Evolutionary conservation across 2,113 vertebrate genomes (phyloP), one percentile per base, ranked within the genome.

Genomic region (Rhinogobius similis): DNA sequence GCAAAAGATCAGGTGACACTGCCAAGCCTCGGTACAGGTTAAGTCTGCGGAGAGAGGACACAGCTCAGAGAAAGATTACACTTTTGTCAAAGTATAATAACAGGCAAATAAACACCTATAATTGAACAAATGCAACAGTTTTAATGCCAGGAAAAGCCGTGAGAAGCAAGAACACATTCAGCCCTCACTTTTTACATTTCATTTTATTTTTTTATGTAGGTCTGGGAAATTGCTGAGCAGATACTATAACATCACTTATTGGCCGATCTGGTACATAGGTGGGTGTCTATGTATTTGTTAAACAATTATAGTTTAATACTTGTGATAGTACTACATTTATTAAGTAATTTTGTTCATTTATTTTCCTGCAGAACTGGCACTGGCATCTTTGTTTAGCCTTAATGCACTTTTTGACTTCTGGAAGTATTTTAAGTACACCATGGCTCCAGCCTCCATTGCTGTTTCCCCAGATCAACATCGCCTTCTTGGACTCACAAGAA

Each of bases 241-340:
- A 0, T 98, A 97, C 72, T 98, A 93, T 78, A 96, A 96, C 85
- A 95, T 98, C 86, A 92, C 91, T 0, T 96, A 94, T 81, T 97
- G 96, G 95, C 94, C 93, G 0, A 93, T 99, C 46, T 97, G 97
- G 96, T 99, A 99, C 81, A 95, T 99, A 6, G 98, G 97, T 99
- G 89, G 95, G 97, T 43, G 2, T 61, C 41, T 26, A 21, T 36
- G 6, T 10, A 23, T 36, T 36, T n/a, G 12, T 62, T 21, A 21
- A 3, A 36, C 27, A 20, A 3, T 18, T 32, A 26, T 24, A 29
- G 8, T 58, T 16, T 16, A 29, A 16, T 58, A 58, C 10, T 16
- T 48, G 5, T 58, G 6, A 29, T 58, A 1, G 29, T 58, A 3
- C 26, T 58, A 55, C 24, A 56, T 2, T 56, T 27, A 29, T 53